phyloP scores from a whole-genome alignment of 2,888 invertebrate genomes.

The Cephus nigrinus region DNA sequence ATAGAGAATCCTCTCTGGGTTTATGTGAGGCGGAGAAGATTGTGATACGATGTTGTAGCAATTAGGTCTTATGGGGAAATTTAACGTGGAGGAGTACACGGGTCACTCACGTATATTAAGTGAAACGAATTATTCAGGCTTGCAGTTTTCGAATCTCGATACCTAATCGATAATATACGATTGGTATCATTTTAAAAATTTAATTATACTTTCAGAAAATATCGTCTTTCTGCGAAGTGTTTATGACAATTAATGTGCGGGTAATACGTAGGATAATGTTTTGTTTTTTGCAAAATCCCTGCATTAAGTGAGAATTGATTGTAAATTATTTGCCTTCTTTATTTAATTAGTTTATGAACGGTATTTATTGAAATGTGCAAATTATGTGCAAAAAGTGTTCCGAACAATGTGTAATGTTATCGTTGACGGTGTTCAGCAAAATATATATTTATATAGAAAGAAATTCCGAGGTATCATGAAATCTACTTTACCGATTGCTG shows the following conservation, averaged over 20 bases:
- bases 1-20: slow-evolving; percentile 51
- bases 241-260: not conserved
- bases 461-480: not conserved
- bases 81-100: not conserved
- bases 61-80: not conserved
- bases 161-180: not conserved
- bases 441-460: slow-evolving; percentile 21
- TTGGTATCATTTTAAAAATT: not conserved
- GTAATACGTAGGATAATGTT: not conserved
- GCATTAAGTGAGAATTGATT: not conserved
- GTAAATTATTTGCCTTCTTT: not conserved
- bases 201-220: not conserved
- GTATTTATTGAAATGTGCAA: not conserved
- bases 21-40: slow-evolving; percentile 35
- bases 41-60: slow-evolving; percentile 1
- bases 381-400: not conserved
- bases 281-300: not conserved
- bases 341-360: not conserved
- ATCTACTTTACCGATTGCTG: not conserved
- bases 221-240: not conserved
- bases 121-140: not conserved
- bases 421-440: slow-evolving; percentile 33
- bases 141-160: not conserved
- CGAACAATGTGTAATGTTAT: slow-evolving; percentile 20
- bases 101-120: not conserved